Evolutionary conservation across 1,140 invertebrate genomes (phyloP), one percentile per base, ranked within the genome.

Genomic region (Ooceraea biroi): DNA sequence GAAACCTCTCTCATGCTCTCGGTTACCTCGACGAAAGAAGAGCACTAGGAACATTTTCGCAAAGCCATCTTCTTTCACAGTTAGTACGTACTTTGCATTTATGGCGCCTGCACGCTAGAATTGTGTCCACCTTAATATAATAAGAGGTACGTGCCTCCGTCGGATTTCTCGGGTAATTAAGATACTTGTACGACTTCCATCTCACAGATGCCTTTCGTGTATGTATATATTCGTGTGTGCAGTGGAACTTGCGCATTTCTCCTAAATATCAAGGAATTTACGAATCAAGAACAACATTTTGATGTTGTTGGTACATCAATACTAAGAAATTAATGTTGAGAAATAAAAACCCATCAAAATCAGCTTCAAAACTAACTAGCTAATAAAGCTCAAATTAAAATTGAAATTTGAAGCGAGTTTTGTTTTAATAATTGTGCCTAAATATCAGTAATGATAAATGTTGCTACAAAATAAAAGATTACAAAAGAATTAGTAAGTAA

Each of bases 71-170:
- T 87, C 82, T 84, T 65, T 88, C 83, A 87, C 86, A 63, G 86
- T 88, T 88, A 87, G 85, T 60, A 82, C 82, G 55, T 87, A 87
- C 73, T 88, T 87, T 88, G 85, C 86, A 88, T 88, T 88, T 88
- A 88, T 80, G 73, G 82, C 36, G 46, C n/a, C 63, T 19, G 74
- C 61, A n/a, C n/a, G n/a, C 48, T 11, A 19, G 41, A 63, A 58
- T 58, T 14, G 46, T 50, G 46, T 74, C 14, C 25, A 50, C 17
- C 46, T 65, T 25, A 46, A 63, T 41, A 74, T 82, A 82, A 82
- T 82, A 82, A 74, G 82, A 84, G 74, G 57, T 84, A 85, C 58
- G 85, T 74, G 71, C 69, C 44, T 82, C 5, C 22, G 55, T 48
- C 17, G 65, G 25, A 58, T 78, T 78, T 46, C 14, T 41, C 25